These are phyloP conservation scores for Bryconaethiops microstoma DNA, from an alignment of 2,797 vertebrate species.

Conservation along the genomic window DNA sequence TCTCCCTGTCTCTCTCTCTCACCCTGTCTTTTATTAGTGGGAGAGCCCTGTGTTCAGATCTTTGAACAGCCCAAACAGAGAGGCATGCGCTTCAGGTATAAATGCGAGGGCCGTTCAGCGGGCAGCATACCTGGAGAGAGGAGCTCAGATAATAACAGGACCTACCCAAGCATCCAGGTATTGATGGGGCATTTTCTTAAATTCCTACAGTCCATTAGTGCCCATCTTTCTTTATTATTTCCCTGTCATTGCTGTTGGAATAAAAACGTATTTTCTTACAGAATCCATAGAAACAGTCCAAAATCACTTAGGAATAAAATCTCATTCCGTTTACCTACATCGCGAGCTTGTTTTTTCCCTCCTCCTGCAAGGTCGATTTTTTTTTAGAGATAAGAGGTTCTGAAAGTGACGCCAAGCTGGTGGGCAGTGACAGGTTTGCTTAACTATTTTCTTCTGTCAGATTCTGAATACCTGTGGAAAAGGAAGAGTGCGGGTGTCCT, in stretches of 20 bases:
- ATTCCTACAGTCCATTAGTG: not conserved
- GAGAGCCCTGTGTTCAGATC: conserved; percentile 87
- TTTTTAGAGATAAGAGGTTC: too few species aligned
- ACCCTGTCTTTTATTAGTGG: conserved; percentile 74
- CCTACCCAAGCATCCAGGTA: conserved; percentile 96
- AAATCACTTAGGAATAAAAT: too few species aligned
- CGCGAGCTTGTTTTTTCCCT: too few species aligned
- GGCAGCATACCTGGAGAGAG: conserved; percentile 96
- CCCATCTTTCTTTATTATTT: not conserved
- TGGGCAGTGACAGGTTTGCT: not conserved
- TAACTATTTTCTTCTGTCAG: conserved; percentile 63
- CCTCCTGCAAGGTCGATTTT: too few species aligned
- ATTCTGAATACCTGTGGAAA: conserved; percentile 89
- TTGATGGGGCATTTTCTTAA: not conserved
- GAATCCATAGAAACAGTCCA: too few species aligned
- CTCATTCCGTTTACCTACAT: too few species aligned
- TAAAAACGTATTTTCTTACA: too few species aligned
- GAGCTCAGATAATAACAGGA: conserved; percentile 93
- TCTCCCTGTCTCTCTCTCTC: not conserved
- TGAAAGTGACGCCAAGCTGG: not conserved
- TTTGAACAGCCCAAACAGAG: conserved; percentile 95
- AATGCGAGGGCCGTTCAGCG: conserved; percentile 95
- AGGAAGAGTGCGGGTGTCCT: conserved; percentile 90
- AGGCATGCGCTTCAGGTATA: conserved; percentile 98
- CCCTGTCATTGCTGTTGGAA: too few species aligned